These are phyloP conservation scores for Lathamus discolor DNA, from an alignment of 2,113 vertebrate species.

Conservation along the genomic window DNA sequence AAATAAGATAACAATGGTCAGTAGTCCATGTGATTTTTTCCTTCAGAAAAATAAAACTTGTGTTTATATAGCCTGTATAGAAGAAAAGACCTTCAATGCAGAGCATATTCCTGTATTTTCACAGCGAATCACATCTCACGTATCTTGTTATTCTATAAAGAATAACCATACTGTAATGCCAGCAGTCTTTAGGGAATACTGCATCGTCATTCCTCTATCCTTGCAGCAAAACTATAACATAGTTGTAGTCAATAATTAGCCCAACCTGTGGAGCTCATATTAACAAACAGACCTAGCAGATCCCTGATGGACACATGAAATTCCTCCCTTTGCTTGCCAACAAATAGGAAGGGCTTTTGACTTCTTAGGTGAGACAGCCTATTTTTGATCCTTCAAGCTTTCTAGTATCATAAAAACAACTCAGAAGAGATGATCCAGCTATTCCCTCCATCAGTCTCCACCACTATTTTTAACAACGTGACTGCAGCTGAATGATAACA, in stretches of 20 bases:
- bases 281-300: background rate
- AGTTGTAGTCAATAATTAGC: background rate
- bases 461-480: background rate
- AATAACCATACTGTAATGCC: background rate
- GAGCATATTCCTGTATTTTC: background rate
- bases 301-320: background rate
- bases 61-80: background rate
- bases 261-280: background rate
- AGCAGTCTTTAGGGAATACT: background rate
- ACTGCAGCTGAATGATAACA: background rate
- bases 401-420: background rate
- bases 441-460: accelerated
- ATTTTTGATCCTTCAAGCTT: background rate
- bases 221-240: background rate
- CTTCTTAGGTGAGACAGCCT: background rate
- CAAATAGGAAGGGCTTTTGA: background rate
- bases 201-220: background rate
- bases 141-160: background rate
- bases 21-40: background rate
- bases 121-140: background rate
- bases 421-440: background rate
- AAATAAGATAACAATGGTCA: background rate
- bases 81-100: background rate
- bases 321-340: background rate
- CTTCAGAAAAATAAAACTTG: background rate